Conservation (phyloP, 2,113 vertebrate genomes). For the Scalopus aquaticus region DNA sequence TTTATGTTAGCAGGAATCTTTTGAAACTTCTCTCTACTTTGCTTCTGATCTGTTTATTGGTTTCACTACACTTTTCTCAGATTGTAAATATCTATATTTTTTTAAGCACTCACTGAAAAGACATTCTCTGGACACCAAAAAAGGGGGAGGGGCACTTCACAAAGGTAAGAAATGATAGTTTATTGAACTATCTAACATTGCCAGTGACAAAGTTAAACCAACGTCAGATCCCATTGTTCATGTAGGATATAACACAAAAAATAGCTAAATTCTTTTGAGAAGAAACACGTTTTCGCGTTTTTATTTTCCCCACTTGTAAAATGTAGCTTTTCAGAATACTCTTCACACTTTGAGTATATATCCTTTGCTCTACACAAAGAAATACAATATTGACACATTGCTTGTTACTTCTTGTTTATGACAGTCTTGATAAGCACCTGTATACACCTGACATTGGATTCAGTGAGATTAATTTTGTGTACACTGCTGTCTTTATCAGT, state of each 20-base stretch:
- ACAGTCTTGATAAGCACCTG: not conserved
- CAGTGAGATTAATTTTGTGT: constrained; percentile 1
- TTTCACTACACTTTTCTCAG: constrained; percentile 29
- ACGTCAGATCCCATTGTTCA: not conserved
- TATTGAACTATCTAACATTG: not conserved
- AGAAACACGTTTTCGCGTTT: not conserved
- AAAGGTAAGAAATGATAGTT: not conserved
- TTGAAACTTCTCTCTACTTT: not conserved
- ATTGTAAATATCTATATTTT: not conserved
- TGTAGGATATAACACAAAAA: not conserved
- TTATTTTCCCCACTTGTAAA: constrained; percentile 1
- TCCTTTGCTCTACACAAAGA: not conserved
- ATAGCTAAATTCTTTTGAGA: not conserved
- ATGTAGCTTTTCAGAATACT: not conserved
- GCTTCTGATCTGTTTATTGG: not conserved
- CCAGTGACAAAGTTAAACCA: not conserved
- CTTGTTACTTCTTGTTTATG: not conserved
- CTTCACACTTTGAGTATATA: not conserved
- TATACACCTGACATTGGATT: not conserved
- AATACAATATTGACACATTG: not conserved
- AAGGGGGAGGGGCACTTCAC: not conserved
- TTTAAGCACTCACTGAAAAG: constrained; percentile 10
- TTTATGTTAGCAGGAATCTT: not conserved
- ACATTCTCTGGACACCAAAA: not conserved
- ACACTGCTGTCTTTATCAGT: not conserved